phyloP scores from a whole-genome alignment of 2,113 vertebrate genomes.

The Aegithalos caudatus region DNA sequence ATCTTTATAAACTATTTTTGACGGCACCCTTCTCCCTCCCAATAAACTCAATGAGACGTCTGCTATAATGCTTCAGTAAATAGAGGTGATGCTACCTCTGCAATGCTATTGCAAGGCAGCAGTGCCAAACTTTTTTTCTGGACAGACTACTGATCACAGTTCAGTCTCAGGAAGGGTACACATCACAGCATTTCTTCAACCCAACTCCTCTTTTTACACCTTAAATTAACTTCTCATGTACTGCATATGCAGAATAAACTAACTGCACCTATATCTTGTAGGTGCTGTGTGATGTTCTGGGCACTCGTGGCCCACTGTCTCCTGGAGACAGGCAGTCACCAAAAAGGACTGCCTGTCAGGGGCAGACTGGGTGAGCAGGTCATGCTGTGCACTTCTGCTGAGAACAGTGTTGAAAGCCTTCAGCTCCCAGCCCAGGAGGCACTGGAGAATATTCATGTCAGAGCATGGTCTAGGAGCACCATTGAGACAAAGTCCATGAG shows the following conservation, averaged over 20 bases:
- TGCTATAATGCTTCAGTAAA: neutral
- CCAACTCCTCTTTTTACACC: neutral
- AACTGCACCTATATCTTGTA: neutral
- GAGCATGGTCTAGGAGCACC: neutral
- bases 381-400: neutral
- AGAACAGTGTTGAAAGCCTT: neutral
- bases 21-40: neutral
- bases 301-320: neutral
- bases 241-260: neutral
- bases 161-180: neutral
- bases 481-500: neutral
- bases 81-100: neutral
- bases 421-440: neutral
- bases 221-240: neutral
- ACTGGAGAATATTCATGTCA: rapidly evolving
- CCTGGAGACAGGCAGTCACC: neutral
- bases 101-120: neutral
- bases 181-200: neutral
- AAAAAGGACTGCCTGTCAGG: neutral
- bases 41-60: neutral
- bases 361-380: neutral
- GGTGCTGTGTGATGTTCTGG: neutral
- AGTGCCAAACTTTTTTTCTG: neutral
- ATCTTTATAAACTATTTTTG: neutral
- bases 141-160: neutral